A percentile compares a stretch with the other conserved stretches of the same genome.
phyloP scores from a whole-genome alignment of 2,113 vertebrate genomes.

The Puntigrus tetrazona region DNA sequence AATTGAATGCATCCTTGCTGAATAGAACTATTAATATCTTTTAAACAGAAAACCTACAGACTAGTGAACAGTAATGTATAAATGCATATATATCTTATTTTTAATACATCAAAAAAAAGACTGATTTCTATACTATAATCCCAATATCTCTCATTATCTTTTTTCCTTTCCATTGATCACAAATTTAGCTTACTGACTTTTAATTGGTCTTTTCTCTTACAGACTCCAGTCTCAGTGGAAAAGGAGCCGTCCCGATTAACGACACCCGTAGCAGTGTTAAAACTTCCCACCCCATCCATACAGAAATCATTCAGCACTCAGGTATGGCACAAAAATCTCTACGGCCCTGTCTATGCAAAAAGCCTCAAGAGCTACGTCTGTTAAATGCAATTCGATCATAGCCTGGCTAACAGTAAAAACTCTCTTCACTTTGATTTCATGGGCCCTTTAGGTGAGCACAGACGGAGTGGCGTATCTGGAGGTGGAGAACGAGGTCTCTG shows the following conservation, averaged over 20 bases:
- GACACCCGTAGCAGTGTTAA: conserved; percentile 78
- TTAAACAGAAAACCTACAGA: background rate
- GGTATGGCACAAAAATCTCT: conserved; percentile 59
- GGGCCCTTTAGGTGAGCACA: conserved; percentile 80
- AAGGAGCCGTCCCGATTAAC: conserved; percentile 81
- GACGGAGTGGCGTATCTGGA: conserved; percentile 91
- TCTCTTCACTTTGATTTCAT: background rate
- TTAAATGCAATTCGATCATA: background rate
- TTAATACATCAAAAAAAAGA: too few species aligned
- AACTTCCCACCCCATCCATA: conserved; percentile 83
- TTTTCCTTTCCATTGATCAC: background rate
- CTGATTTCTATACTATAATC: background rate
- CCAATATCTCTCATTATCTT: background rate
- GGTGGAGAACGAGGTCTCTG: conserved; percentile 91
- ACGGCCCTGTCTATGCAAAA: background rate
- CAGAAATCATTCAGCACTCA: conserved; percentile 91
- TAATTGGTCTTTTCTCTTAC: conserved; percentile 22
- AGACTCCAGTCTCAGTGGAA: conserved; percentile 79
- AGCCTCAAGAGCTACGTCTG: background rate
- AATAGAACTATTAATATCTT: background rate
- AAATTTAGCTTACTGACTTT: background rate
- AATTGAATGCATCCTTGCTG: background rate
- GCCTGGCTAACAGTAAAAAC: background rate
- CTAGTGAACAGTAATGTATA: background rate
- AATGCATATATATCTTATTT: background rate